Conservation (phyloP, 1,140 invertebrate genomes). For the Chrysopa pallens region DNA sequence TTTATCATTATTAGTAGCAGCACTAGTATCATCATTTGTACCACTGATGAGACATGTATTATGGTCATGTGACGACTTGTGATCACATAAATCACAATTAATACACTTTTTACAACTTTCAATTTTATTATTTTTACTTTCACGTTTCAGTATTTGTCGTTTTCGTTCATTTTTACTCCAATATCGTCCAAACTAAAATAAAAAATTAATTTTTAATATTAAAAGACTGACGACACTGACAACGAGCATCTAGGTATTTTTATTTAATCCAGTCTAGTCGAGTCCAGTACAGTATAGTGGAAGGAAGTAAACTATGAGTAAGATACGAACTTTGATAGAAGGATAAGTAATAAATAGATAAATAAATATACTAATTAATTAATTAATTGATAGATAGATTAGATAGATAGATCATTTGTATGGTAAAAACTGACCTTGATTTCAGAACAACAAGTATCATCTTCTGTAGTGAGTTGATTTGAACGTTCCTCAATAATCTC, state of each 20-base stretch:
- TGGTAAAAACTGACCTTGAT: constrained; percentile 33
- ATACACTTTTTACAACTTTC: constrained; percentile 41
- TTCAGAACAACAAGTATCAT: constrained; percentile 66
- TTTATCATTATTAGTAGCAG: constrained; percentile 8
- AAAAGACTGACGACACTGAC: no score
- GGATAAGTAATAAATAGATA: no score
- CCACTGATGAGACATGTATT: constrained; percentile 8
- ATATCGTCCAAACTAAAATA: constrained; percentile 44
- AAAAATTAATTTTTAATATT: neutral
- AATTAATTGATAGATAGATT: no score
- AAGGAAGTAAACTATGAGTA: no score
- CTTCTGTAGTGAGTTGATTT: constrained; percentile 63
- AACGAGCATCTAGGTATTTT: no score
- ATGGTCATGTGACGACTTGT: constrained; percentile 12
- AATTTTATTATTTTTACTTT: constrained; percentile 25
- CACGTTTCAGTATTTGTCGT: no score
- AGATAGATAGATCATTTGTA: neutral
- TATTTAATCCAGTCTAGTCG: no score
- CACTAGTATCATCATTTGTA: constrained; percentile 8
- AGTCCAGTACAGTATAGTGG: no score
- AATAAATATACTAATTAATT: no score
- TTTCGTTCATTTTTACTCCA: constrained; percentile 68
- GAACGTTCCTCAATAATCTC: constrained; percentile 48
- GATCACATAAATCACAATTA: constrained; percentile 17
- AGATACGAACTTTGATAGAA: no score